A percentile compares a stretch with the other conserved stretches of the same genome.
Evolutionary conservation across 2,888 invertebrate genomes (phyloP).

Genomic region (Bombyx huttoni): DNA sequence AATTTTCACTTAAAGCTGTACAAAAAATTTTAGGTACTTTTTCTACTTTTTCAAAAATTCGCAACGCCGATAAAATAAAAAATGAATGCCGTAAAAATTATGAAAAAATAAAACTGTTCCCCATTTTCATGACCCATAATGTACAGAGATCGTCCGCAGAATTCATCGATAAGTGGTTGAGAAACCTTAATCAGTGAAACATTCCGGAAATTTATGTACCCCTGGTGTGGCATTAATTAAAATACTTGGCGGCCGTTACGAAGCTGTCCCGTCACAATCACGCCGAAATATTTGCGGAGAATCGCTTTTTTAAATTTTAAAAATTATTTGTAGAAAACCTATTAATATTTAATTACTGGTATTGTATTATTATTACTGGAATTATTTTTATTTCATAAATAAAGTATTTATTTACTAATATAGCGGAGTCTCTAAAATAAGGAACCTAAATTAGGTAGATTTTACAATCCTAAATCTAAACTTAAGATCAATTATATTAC

Average conservation of each 20-base stretch:
- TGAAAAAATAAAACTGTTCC: not conserved
- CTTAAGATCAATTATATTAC: too few relatives aligned
- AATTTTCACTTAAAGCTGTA: too few relatives aligned
- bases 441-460: too few relatives aligned
- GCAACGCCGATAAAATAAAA: too few relatives aligned
- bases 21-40: too few relatives aligned
- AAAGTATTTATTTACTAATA: too few relatives aligned
- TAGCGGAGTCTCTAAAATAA: too few relatives aligned
- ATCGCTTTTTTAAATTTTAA: not conserved
- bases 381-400: too few relatives aligned
- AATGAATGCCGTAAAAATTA: not conserved
- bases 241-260: constrained; percentile 41
- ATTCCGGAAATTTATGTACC: constrained; percentile 42
- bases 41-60: too few relatives aligned
- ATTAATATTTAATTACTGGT: not conserved
- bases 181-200: constrained; percentile 39
- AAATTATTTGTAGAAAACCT: not conserved
- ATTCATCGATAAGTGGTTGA: constrained; percentile 18
- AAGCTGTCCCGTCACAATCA: constrained; percentile 33
- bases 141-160: constrained; percentile 5
- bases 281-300: constrained; percentile 25
- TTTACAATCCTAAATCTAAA: too few relatives aligned
- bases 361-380: too few relatives aligned
- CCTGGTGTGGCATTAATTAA: constrained; percentile 53
- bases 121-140: constrained; percentile 5